Percentiles rank a stretch among this genome's conserved stretches.
Conservation (phyloP, 1,140 invertebrate genomes). For the Ostrea denselamellosa region DNA sequence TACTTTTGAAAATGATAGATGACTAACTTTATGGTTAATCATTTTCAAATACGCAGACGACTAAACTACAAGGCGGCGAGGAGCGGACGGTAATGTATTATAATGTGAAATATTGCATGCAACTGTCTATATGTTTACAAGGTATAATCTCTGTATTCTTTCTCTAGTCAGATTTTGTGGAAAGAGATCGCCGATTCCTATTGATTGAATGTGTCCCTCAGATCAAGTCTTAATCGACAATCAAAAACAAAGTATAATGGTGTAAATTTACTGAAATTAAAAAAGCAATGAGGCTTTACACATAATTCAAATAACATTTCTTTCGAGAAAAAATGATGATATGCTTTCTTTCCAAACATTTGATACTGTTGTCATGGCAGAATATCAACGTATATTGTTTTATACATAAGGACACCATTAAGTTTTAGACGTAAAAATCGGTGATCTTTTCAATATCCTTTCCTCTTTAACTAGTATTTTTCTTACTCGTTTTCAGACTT, state of each 20-base stretch:
- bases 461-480: neutral
- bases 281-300: no score
- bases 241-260: no score
- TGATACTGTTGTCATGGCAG: no score
- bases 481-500: no score
- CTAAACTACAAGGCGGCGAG: neutral
- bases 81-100: neutral
- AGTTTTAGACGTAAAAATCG: neutral
- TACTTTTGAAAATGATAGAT: conserved; percentile 26
- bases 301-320: no score
- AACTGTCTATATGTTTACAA: neutral
- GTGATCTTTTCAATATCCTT: neutral
- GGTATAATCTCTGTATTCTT: neutral
- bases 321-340: no score
- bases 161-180: neutral
- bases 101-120: neutral
- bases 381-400: no score
- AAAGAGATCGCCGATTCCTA: neutral
- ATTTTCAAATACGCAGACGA: conserved; percentile 32
- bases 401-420: no score
- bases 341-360: no score
- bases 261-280: no score
- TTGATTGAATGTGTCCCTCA: no score
- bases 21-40: conserved; percentile 5
- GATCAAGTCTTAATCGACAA: no score